Evolutionary conservation across 1,140 invertebrate species (phyloP).

Genomic region (Bombus polaris): DNA sequence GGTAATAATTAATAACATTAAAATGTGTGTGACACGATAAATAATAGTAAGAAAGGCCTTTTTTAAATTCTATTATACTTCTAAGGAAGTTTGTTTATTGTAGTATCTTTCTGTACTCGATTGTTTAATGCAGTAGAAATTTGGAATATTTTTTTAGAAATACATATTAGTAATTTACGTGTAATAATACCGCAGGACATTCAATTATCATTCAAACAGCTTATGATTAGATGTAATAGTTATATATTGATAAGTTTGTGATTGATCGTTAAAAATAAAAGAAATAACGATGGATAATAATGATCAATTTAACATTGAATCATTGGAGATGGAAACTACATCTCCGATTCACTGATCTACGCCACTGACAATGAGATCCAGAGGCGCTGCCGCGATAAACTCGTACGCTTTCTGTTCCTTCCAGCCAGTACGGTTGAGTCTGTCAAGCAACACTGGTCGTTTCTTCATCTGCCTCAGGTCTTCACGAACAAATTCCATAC

Average conservation of each 20-base stretch:
- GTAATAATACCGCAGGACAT: background rate
- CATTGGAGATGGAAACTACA: background rate
- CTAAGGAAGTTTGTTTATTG: background rate
- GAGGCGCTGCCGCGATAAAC: constrained; percentile 48
- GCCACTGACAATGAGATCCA: constrained; percentile 35
- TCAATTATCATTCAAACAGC: background rate
- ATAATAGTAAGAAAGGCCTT: background rate
- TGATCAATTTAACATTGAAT: background rate
- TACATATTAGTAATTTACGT: background rate
- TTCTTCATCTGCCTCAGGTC: background rate
- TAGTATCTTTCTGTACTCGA: background rate
- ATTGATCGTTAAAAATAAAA: background rate
- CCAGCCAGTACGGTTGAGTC: constrained; percentile 69
- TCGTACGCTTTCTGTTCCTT: constrained; percentile 20
- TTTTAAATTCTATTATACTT: too few species aligned
- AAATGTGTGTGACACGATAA: too few species aligned
- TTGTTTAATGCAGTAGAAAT: background rate
- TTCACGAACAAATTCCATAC: background rate
- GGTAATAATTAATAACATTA: background rate
- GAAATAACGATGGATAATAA: background rate
- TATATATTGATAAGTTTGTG: too few species aligned
- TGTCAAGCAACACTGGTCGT: constrained; percentile 64
- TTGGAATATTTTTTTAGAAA: background rate
- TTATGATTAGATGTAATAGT: background rate
- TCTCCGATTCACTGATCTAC: constrained; percentile 30